Percentiles rank a stretch among this genome's conserved stretches.
Conservation (phyloP, 2,797 vertebrate species). For the Coluber constrictor region DNA sequence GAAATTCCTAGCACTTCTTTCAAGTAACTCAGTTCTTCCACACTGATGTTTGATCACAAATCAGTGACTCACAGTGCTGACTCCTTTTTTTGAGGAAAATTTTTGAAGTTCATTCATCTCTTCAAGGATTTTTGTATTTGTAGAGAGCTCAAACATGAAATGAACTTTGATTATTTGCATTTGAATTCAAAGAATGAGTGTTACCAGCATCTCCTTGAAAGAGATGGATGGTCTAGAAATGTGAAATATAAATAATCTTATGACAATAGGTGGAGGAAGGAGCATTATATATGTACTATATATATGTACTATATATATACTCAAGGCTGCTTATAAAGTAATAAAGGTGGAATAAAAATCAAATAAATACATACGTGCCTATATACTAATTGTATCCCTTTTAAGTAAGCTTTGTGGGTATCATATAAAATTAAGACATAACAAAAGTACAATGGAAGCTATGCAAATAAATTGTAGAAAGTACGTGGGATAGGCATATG, state of each 20-base stretch:
- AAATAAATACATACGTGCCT: too few relatives aligned
- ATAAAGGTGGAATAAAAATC: background rate
- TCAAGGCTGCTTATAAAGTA: background rate
- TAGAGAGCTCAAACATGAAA: background rate
- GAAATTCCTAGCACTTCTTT: background rate
- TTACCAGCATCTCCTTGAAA: background rate
- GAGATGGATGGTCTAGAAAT: background rate
- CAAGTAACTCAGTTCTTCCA: constrained; percentile 4
- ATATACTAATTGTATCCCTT: background rate
- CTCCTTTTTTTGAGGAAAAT: background rate
- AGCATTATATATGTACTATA: too few relatives aligned
- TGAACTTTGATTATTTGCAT: background rate
- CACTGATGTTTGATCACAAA: background rate
- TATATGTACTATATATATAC: too few relatives aligned
- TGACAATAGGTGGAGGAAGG: background rate
- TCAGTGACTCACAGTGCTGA: background rate
- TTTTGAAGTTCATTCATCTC: background rate
- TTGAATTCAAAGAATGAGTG: background rate
- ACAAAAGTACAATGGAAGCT: background rate
- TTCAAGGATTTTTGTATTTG: background rate
- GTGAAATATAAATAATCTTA: background rate
- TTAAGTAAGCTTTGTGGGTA: background rate
- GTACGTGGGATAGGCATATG: background rate
- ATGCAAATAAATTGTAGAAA: background rate
- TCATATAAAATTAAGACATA: background rate